Evolutionary conservation across 2,113 vertebrate species (phyloP).

Genomic region (Tachysurus fulvidraco): DNA sequence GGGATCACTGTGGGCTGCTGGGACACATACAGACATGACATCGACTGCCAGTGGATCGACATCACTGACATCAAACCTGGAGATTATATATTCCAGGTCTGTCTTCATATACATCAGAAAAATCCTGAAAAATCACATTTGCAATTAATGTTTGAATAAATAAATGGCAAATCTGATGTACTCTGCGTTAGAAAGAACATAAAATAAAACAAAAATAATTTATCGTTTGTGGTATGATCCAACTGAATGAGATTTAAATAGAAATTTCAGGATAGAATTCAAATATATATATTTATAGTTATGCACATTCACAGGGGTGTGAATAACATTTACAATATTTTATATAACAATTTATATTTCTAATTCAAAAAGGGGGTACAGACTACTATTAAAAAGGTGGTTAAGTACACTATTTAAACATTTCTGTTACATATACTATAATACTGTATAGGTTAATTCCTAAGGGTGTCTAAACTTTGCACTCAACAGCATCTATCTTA

Average conservation of each 20-base stretch:
- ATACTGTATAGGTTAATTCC: no score
- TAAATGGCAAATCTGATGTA: not conserved
- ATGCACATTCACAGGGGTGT: not conserved
- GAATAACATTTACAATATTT: not conserved
- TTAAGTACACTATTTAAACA: not conserved
- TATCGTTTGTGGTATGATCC: not conserved
- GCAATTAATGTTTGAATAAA: no score
- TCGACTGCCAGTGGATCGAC: slow-evolving; percentile 97
- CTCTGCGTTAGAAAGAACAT: not conserved
- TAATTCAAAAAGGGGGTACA: not conserved
- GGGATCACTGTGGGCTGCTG: slow-evolving; percentile 93
- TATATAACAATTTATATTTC: not conserved
- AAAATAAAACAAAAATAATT: not conserved
- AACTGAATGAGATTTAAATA: not conserved
- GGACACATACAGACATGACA: slow-evolving; percentile 93
- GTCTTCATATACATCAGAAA: not conserved
- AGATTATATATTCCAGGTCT: slow-evolving; percentile 91
- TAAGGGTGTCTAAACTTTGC: not conserved
- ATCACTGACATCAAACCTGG: slow-evolving; percentile 87
- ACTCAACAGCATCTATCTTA: not conserved
- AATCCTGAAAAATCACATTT: not conserved
- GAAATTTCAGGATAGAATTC: not conserved
- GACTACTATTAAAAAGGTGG: no score
- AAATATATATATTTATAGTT: not conserved
- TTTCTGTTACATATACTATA: not conserved